Evolutionary conservation across 2,888 invertebrate species (phyloP).

Genomic region (Agrotis ipsilon): DNA sequence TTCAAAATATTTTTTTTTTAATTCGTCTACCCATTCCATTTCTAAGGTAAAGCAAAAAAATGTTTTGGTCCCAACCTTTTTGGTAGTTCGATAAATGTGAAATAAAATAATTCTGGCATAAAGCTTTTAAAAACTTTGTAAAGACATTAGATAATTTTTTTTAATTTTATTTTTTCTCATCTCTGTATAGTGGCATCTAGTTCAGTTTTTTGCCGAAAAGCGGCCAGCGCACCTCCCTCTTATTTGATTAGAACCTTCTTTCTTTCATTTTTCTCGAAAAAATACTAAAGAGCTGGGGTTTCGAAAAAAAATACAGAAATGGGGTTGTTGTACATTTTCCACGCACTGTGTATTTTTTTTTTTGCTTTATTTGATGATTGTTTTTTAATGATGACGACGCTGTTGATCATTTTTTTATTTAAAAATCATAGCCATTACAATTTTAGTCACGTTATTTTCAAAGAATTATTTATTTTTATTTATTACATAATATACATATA

Average conservation of each 20-base stretch:
- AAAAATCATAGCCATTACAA: neutral
- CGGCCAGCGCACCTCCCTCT: neutral
- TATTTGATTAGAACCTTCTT: neutral
- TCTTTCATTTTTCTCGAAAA: too few relatives aligned
- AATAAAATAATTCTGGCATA: neutral
- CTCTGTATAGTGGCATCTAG: neutral
- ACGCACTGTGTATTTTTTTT: neutral
- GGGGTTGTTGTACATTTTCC: too few relatives aligned
- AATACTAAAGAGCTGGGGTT: too few relatives aligned
- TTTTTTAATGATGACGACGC: neutral
- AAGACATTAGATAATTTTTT: constrained; percentile 1
- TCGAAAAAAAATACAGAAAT: too few relatives aligned
- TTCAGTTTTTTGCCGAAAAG: neutral
- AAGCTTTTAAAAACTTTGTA: neutral
- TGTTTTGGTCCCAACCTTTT: constrained; percentile 4
- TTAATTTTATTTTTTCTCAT: neutral
- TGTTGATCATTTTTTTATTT: neutral
- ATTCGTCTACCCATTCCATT: too few relatives aligned
- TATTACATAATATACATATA: too few relatives aligned
- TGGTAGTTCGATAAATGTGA: neutral
- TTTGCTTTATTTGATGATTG: neutral
- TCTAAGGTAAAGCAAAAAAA: neutral
- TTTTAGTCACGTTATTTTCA: neutral
- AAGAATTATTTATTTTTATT: too few relatives aligned
- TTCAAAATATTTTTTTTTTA: too few relatives aligned